Conservation (phyloP, 2,113 vertebrate species). For the Laticauda colubrina region DNA sequence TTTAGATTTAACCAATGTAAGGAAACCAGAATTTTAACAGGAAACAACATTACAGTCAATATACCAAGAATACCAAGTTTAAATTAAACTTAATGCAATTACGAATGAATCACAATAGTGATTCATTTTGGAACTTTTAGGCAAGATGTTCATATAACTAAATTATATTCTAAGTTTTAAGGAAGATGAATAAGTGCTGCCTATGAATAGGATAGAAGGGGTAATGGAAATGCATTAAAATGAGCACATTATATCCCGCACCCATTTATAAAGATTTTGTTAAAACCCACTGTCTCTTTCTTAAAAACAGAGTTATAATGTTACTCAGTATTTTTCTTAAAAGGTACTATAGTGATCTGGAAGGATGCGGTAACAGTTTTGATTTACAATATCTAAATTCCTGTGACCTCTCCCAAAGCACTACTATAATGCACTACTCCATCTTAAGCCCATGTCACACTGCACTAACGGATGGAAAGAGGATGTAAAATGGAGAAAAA, state of each 20-base stretch:
- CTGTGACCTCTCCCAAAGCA: neutral
- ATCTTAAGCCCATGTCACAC: no score
- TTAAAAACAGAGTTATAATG: neutral
- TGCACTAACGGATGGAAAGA: no score
- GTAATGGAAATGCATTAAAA: slow-evolving; percentile 25
- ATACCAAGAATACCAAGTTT: slow-evolving; percentile 18
- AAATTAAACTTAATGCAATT: slow-evolving; percentile 33
- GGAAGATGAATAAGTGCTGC: slow-evolving; percentile 43
- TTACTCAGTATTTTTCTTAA: neutral
- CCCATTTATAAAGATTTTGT: neutral
- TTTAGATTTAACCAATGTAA: neutral
- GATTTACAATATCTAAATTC: neutral
- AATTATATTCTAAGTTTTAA: slow-evolving; percentile 24
- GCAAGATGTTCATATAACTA: slow-evolving; percentile 23
- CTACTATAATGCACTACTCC: neutral
- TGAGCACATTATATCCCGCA: neutral
- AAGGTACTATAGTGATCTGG: neutral
- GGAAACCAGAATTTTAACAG: slow-evolving; percentile 17
- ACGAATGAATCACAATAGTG: slow-evolving; percentile 23
- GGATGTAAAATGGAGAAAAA: no score
- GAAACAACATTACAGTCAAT: slow-evolving; percentile 17
- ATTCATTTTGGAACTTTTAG: slow-evolving; percentile 45
- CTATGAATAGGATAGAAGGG: neutral
- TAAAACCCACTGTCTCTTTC: neutral
- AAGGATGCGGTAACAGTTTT: neutral